These are phyloP conservation scores for Hoplostethus atlanticus DNA, from an alignment of 2,797 vertebrate species.

Conservation along the genomic window DNA sequence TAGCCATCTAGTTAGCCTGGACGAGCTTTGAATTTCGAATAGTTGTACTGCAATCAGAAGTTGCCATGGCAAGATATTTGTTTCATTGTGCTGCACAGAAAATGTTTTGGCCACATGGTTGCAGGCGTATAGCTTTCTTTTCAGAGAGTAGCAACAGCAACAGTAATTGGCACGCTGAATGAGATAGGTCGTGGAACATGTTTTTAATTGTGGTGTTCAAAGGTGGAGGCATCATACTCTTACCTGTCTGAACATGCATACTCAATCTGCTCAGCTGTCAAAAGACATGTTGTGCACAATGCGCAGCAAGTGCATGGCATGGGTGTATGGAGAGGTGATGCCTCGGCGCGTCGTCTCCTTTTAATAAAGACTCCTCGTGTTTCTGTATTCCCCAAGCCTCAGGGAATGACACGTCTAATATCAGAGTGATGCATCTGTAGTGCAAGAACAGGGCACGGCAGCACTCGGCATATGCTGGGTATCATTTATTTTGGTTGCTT, in stretches of 20 bases:
- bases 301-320: constrained; percentile 15
- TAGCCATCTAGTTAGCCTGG: constrained; percentile 71
- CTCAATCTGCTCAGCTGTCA: constrained; percentile 43
- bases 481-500: constrained; percentile 58
- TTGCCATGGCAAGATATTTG: constrained; percentile 59
- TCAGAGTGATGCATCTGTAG: constrained; percentile 67
- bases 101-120: constrained; percentile 8
- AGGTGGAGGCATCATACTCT: constrained; percentile 9
- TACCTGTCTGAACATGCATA: constrained; percentile 41
- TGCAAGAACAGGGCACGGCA: constrained; percentile 60
- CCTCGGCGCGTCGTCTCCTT: constrained; percentile 54
- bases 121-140: background rate
- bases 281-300: constrained; percentile 26
- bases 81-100: constrained; percentile 30
- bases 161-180: constrained; percentile 1
- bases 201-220: constrained; percentile 40
- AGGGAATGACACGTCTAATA: constrained; percentile 73
- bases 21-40: constrained; percentile 81
- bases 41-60: constrained; percentile 78
- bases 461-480: constrained; percentile 45
- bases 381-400: constrained; percentile 59
- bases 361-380: constrained; percentile 53
- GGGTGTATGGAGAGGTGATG: constrained; percentile 42
- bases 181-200: constrained; percentile 54
- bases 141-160: constrained; percentile 1